Conservation (phyloP, 2,797 vertebrate genomes). For the Mormyrops attenuatus region DNA sequence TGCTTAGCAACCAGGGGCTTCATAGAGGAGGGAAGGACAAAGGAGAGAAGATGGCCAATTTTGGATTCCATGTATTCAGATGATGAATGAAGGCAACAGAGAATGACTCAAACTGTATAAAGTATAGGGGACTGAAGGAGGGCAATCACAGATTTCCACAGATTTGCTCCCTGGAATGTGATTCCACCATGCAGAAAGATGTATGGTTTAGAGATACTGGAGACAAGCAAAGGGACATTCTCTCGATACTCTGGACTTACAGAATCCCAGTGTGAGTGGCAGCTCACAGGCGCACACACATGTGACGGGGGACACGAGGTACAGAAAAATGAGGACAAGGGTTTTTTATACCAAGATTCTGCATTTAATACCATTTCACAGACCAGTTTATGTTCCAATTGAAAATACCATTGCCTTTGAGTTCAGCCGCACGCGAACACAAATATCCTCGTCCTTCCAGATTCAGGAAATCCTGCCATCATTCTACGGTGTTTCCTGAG, state of each 20-base stretch:
- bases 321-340: neutral
- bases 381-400: slow-evolving; percentile 17
- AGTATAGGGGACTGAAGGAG: neutral
- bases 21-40: neutral
- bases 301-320: neutral
- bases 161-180: neutral
- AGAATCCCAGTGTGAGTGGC: neutral
- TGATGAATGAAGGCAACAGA: neutral
- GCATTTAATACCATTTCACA: slow-evolving; percentile 16
- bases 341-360: slow-evolving; percentile 14
- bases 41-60: neutral
- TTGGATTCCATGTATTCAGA: neutral
- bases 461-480: neutral
- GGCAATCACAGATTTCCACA: neutral
- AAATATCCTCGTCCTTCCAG: neutral
- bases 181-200: neutral
- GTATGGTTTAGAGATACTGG: neutral
- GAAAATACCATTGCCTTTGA: slow-evolving; percentile 7
- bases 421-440: neutral
- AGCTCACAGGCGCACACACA: neutral
- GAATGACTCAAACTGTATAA: neutral
- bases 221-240: neutral
- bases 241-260: neutral
- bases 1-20: neutral
- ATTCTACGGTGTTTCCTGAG: neutral